phyloP scores from a whole-genome alignment of 2,888 invertebrate genomes.

The Hyles lineata region DNA sequence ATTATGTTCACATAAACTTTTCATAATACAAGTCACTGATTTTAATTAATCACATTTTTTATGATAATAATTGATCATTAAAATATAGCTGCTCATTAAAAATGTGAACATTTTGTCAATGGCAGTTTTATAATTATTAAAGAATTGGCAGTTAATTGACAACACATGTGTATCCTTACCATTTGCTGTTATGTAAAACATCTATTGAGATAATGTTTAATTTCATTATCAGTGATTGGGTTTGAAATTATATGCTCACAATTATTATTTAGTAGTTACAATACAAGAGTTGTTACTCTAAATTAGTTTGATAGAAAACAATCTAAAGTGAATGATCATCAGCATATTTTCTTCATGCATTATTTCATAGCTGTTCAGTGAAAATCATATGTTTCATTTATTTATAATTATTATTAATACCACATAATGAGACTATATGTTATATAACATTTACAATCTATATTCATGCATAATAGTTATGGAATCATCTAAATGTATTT shows the following conservation, averaged over 20 bases:
- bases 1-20: slow-evolving; percentile 11
- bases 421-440: background rate
- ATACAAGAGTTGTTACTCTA: background rate
- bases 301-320: background rate
- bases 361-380: background rate
- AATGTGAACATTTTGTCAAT: background rate
- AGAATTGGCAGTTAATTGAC: background rate
- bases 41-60: slow-evolving; percentile 11
- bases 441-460: slow-evolving; percentile 11
- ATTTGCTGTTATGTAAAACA: slow-evolving; percentile 6
- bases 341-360: background rate
- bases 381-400: background rate
- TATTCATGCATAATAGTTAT: background rate
- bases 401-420: background rate
- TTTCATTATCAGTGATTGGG: background rate
- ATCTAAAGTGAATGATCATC: background rate
- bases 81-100: background rate
- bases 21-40: background rate
- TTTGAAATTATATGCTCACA: background rate
- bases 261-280: background rate
- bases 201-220: background rate
- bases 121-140: background rate
- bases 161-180: slow-evolving; percentile 7
- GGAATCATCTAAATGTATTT: slow-evolving; percentile 7
- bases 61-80: background rate